Base-by-base conservation (phyloP, 1,140 invertebrate species). In the Lepidotrigona ventralis region DNA sequence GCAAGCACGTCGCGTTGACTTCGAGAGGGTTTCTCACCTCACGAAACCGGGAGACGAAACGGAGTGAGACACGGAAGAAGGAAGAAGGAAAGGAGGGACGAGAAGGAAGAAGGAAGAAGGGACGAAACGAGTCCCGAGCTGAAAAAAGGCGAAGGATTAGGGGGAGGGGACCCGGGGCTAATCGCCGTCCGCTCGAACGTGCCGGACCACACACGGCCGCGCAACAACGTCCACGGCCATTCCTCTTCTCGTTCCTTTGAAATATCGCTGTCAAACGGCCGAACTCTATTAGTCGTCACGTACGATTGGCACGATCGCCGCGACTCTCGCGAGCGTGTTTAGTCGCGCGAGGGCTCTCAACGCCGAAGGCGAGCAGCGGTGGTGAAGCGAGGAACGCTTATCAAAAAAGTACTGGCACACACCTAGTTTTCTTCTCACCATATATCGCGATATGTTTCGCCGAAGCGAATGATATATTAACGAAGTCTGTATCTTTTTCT, bases 161-260 rank as follows among this genome's bases (percentile, higher is more conserved):
- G 84, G 71, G 17, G 64, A 74, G n/a, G 64, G 87, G 84, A 83
- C 86, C 90, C 66, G 86, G 78, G 90, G 90, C 90, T 92, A 92
- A 92, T 92, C 91, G 91, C 87, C 89, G 85, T 90, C 81, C 89
- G 85, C 84, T 88, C 86, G 90, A 88, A 91, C 91, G 91, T 92
- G 91, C 82, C 79, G 86, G 91, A 92, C 91, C 90, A 92, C 90
- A 90, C 92, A 91, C 90, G 86, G 86, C 75, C 79, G 85, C n/a
- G 60, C 78, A 46, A 46, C 73, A 79, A 46, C 77, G 83, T 83
- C 68, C 70, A 70, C 83, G 89, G 71, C 84, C 78, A 81, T 83
- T 78, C 66, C 74, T 77, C 80, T 69, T 85, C 66, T 86, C 79
- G 53, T 71, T 80, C 86, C 73, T 73, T 77, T 86, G 85, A 91